Percentiles rank a stretch among this genome's conserved stretches.
Conservation (phyloP, 2,797 vertebrate species). For the Xyrichtys novacula region DNA sequence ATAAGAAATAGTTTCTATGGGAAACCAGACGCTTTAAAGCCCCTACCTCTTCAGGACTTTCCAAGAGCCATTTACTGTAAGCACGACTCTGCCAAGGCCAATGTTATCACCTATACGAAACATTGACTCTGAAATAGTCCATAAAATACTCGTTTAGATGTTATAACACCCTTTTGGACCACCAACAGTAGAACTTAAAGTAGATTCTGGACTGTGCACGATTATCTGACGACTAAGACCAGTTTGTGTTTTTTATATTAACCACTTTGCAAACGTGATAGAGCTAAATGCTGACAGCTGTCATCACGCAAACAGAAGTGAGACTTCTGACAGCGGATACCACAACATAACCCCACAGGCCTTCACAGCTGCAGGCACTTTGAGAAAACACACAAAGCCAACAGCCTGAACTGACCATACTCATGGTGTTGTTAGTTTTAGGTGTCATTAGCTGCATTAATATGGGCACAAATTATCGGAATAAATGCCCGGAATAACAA, state of each 20-base stretch:
- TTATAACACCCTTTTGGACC: not conserved
- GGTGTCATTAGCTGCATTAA: not conserved
- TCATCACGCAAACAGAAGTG: conserved; percentile 15
- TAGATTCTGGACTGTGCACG: not conserved
- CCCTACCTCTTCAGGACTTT: conserved; percentile 18
- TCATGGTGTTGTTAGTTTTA: not conserved
- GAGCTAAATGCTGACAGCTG: conserved; percentile 12
- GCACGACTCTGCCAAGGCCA: conserved; percentile 44
- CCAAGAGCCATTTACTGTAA: conserved; percentile 73
- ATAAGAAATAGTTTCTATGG: conserved; percentile 52
- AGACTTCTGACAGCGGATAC: conserved; percentile 38
- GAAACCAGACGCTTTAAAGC: conserved; percentile 56
- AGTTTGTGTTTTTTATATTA: conserved; percentile 36
- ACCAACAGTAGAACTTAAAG: not conserved
- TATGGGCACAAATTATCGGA: no score
- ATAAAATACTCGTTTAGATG: conserved; percentile 18
- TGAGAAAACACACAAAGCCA: conserved; percentile 19
- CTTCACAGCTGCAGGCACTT: conserved; percentile 22
- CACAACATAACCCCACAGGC: conserved; percentile 17
- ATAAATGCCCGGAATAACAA: no score
- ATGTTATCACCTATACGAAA: conserved; percentile 55
- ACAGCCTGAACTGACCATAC: conserved; percentile 6
- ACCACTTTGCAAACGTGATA: conserved; percentile 29
- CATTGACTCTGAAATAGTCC: conserved; percentile 50
- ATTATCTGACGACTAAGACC: conserved; percentile 4